phyloP scores from a whole-genome alignment of 1,140 invertebrate species.

The Tetranychus cinnabarinus region DNA sequence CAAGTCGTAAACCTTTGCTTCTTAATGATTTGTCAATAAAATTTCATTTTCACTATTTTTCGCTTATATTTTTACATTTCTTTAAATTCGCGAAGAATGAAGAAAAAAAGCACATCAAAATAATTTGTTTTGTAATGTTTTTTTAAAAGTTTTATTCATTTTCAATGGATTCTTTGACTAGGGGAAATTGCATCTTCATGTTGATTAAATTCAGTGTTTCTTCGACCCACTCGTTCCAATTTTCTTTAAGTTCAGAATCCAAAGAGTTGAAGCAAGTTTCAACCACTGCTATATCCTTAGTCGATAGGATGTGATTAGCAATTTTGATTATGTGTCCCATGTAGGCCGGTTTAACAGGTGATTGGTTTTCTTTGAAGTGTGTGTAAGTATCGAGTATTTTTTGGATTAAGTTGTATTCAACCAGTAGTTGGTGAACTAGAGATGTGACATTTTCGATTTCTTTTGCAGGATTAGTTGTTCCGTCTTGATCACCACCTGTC shows the following conservation, averaged over 20 bases:
- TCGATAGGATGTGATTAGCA: constrained; percentile 33
- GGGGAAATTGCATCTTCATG: constrained; percentile 30
- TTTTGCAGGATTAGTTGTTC: too few species aligned
- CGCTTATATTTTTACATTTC: too few species aligned
- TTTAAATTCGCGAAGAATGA: too few species aligned
- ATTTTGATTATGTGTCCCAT: constrained; percentile 54
- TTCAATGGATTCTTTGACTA: constrained; percentile 15
- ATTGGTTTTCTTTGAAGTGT: constrained; percentile 17
- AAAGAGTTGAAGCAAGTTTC: not conserved
- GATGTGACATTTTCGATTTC: not conserved
- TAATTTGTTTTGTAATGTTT: not conserved
- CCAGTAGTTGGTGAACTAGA: constrained; percentile 31
- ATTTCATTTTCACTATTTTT: too few species aligned
- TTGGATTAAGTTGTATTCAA: constrained; percentile 35
- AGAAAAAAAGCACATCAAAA: too few species aligned
- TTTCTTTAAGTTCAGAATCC: constrained; percentile 27
- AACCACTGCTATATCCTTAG: constrained; percentile 8
- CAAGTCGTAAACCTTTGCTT: too few species aligned
- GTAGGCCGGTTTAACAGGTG: constrained; percentile 34
- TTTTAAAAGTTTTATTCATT: not conserved
- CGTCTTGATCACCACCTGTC: not conserved
- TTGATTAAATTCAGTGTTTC: constrained; percentile 33
- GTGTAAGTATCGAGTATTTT: constrained; percentile 31
- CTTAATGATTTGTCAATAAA: too few species aligned
- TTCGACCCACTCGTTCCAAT: constrained; percentile 34